Conservation (phyloP, 1,140 invertebrate species). For the Pachypsylla venusta region DNA sequence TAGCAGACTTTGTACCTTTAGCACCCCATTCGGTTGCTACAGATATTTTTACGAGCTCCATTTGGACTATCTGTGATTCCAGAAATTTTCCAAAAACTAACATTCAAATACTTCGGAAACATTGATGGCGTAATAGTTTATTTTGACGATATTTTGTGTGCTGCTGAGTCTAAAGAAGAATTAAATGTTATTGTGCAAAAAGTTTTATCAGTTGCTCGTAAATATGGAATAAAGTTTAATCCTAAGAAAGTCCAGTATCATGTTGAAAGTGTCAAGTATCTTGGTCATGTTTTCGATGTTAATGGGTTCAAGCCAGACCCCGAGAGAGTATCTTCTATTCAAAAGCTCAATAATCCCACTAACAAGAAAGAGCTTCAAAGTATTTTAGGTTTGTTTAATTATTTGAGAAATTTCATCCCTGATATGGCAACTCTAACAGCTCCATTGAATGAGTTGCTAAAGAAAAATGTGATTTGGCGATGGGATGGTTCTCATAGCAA, state of each 20-base stretch:
- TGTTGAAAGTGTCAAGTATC: slow-evolving; percentile 26
- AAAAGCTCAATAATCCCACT: slow-evolving; percentile 26
- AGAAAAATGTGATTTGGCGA: slow-evolving; percentile 28
- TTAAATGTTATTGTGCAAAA: slow-evolving; percentile 22
- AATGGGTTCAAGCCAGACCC: slow-evolving; percentile 29
- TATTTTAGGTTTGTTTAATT: slow-evolving; percentile 30
- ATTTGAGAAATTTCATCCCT: slow-evolving; percentile 29
- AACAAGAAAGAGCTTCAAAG: slow-evolving; percentile 28
- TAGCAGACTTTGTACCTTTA: slow-evolving; percentile 12
- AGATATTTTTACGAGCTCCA: slow-evolving; percentile 17
- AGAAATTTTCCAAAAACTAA: slow-evolving; percentile 19
- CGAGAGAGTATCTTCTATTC: slow-evolving; percentile 29
- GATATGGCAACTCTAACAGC: slow-evolving; percentile 29
- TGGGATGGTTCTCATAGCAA: slow-evolving; percentile 27
- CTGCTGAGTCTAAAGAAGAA: slow-evolving; percentile 19
- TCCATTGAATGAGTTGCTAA: slow-evolving; percentile 29
- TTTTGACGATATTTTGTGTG: slow-evolving; percentile 29
- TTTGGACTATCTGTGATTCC: slow-evolving; percentile 18
- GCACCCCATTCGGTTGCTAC: slow-evolving; percentile 19
- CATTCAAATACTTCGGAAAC: slow-evolving; percentile 16
- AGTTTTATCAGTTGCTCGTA: slow-evolving; percentile 25
- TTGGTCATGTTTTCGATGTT: slow-evolving; percentile 27
- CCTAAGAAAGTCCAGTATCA: slow-evolving; percentile 30
- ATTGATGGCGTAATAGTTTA: slow-evolving; percentile 19
- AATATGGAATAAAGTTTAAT: slow-evolving; percentile 31